Percentiles rank a stretch among this genome's conserved stretches.
phyloP scores from a whole-genome alignment of 2,888 invertebrate genomes.

The Tanytarsus gracilentus region DNA sequence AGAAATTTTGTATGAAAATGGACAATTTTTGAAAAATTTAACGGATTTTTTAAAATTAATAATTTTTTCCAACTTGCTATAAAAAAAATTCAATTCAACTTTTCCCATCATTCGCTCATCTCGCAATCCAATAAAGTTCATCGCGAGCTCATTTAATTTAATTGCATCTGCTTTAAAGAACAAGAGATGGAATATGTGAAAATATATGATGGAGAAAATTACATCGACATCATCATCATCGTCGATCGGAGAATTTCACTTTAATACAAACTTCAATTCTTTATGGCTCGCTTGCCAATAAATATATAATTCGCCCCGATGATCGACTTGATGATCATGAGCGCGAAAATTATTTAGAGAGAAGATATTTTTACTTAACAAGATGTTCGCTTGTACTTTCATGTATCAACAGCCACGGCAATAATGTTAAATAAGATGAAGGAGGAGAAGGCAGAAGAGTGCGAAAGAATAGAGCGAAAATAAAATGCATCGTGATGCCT shows the following conservation, averaged over 20 bases:
- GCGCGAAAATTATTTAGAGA: not conserved
- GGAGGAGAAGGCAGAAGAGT: not conserved
- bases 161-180: slow-evolving; percentile 12
- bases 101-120: not conserved
- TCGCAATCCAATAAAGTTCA: slow-evolving; percentile 2
- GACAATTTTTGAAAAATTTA: too few relatives aligned
- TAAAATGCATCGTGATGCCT: slow-evolving; percentile 29
- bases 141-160: slow-evolving; percentile 24
- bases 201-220: too few relatives aligned
- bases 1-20: too few relatives aligned
- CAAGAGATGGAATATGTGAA: too few relatives aligned
- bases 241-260: not conserved
- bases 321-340: too few relatives aligned
- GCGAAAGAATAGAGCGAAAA: slow-evolving; percentile 3
- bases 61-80: too few relatives aligned
- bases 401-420: not conserved
- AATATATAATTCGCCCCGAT: too few relatives aligned
- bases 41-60: too few relatives aligned
- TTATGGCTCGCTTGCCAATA: too few relatives aligned
- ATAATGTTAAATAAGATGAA: not conserved
- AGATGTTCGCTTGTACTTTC: not conserved
- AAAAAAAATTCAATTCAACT: not conserved
- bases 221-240: too few relatives aligned
- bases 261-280: slow-evolving; percentile 16
- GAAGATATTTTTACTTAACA: not conserved